Evolutionary conservation across 2,888 invertebrate species (phyloP).

Genomic region (Gisinianus flammeolus): DNA sequence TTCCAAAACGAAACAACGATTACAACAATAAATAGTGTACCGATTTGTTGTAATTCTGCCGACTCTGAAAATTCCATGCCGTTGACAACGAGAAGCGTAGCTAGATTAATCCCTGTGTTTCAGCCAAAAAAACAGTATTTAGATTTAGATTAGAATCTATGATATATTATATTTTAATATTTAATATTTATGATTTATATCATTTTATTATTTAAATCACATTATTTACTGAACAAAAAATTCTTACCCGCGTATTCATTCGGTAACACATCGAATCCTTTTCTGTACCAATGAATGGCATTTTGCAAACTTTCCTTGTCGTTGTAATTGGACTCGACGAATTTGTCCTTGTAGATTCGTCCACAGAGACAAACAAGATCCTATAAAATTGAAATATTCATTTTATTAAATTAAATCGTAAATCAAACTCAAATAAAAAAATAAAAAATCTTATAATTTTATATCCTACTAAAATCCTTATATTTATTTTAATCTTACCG

Average conservation of each 20-base stretch:
- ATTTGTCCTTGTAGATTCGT: slow-evolving; percentile 95
- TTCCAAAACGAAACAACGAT: neutral
- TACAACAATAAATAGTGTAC: slow-evolving; percentile 61
- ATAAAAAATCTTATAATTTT: neutral
- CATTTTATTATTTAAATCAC: too few relatives aligned
- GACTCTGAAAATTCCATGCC: slow-evolving; percentile 94
- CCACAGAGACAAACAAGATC: slow-evolving; percentile 98
- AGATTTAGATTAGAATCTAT: too few relatives aligned
- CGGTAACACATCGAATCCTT: slow-evolving; percentile 97
- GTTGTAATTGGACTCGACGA: slow-evolving; percentile 91
- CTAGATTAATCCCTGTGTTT: slow-evolving; percentile 98
- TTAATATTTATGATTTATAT: too few relatives aligned
- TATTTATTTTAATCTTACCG: slow-evolving; percentile 61
- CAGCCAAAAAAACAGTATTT: too few relatives aligned
- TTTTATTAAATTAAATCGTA: neutral
- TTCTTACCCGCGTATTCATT: slow-evolving; percentile 99
- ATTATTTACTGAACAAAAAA: too few relatives aligned
- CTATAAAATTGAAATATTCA: neutral
- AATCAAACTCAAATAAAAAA: neutral
- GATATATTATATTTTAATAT: too few relatives aligned
- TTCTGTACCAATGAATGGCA: slow-evolving; percentile 97
- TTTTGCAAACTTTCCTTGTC: slow-evolving; percentile 86
- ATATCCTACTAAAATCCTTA: neutral
- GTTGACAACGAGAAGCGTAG: slow-evolving; percentile 93
- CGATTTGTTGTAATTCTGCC: slow-evolving; percentile 88